phyloP scores from a whole-genome alignment of 1,140 invertebrate genomes.

The Glomeris maerens region DNA sequence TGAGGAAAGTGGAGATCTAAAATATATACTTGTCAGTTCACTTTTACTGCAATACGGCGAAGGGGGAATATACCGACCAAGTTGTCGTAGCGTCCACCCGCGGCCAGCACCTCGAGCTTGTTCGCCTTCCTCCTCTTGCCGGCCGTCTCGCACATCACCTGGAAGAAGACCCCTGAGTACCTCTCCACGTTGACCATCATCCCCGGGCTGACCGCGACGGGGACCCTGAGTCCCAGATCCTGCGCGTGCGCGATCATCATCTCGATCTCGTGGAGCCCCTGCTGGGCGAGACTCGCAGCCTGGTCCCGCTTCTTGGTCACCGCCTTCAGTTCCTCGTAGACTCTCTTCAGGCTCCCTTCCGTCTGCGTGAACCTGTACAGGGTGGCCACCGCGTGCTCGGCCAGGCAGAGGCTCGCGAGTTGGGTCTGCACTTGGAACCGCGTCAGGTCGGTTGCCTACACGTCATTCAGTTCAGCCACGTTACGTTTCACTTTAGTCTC shows the following conservation, averaged over 20 bases:
- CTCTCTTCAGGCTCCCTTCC: conserved; percentile 49
- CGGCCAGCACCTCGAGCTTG: conserved; percentile 45
- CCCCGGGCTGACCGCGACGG: conserved; percentile 44
- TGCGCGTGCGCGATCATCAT: conserved; percentile 48
- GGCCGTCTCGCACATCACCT: conserved; percentile 48
- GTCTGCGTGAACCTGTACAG: conserved; percentile 55
- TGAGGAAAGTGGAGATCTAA: background rate
- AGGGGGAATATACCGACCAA: conserved; percentile 24
- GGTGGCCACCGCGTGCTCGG: conserved; percentile 49
- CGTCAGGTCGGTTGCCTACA: conserved; percentile 43
- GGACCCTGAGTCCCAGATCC: conserved; percentile 56
- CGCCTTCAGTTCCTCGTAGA: conserved; percentile 38
- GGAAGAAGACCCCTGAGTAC: conserved; percentile 54
- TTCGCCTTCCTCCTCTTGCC: conserved; percentile 40
- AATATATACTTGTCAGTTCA: background rate
- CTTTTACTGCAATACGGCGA: background rate
- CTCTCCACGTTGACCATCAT: conserved; percentile 47
- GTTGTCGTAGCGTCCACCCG: conserved; percentile 44
- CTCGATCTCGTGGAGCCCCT: conserved; percentile 57
- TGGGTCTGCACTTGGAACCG: conserved; percentile 56
- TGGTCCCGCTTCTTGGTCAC: conserved; percentile 25
- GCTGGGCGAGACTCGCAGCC: conserved; percentile 45
- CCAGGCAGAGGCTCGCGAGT: conserved; percentile 49
- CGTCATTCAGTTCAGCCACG: conserved; percentile 3
- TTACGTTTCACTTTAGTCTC: background rate